Conservation (phyloP, 64 coral and sea anemone species). For the Stichodactyla mertensii region DNA sequence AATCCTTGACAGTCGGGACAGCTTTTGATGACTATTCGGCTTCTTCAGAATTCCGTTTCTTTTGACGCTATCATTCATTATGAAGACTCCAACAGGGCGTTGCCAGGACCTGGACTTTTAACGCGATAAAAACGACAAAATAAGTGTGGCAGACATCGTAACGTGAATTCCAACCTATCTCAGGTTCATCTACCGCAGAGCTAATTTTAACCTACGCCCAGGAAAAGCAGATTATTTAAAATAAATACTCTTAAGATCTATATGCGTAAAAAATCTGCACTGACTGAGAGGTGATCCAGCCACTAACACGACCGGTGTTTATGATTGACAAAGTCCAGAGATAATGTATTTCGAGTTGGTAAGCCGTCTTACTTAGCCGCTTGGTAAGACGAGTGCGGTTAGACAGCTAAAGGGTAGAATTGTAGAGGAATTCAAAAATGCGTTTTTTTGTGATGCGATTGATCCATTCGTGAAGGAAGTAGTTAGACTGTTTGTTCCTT, state of each 20-base stretch:
- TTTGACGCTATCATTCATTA: not conserved
- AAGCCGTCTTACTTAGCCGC: not conserved
- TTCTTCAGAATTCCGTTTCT: not conserved
- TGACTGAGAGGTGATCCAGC: not conserved
- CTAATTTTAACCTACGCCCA: not conserved
- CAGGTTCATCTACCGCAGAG: not conserved
- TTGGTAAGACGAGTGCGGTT: not conserved
- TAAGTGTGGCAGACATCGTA: not conserved
- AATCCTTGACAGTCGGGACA: not conserved
- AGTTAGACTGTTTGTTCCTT: too few relatives aligned
- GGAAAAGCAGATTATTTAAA: conserved; percentile 12
- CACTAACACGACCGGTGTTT: not conserved
- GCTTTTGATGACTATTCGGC: not conserved
- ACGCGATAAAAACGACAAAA: too few relatives aligned
- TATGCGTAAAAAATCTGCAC: not conserved
- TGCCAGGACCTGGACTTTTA: not conserved
- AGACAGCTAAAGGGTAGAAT: not conserved
- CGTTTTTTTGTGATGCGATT: too few relatives aligned
- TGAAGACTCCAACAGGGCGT: not conserved
- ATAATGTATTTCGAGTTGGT: not conserved
- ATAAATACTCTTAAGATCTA: conserved; percentile 8
- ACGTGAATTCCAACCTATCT: not conserved
- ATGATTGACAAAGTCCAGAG: not conserved
- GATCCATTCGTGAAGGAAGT: too few relatives aligned
- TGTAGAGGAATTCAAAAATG: not conserved